phyloP scores from a whole-genome alignment of 1,140 invertebrate genomes.

The Aphaenogaster rudis region DNA sequence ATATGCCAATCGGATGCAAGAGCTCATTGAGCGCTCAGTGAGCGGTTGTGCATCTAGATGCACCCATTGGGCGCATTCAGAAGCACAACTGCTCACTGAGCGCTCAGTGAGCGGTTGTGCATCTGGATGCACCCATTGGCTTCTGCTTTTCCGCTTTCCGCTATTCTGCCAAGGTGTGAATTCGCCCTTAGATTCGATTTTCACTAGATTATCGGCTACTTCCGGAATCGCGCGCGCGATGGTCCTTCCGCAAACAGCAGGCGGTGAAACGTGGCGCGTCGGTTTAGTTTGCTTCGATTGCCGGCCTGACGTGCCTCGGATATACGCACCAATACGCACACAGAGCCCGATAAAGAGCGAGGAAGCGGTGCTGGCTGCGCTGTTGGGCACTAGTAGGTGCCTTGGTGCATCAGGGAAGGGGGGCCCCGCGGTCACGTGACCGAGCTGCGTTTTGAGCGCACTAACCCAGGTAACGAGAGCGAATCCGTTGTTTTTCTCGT shows the following conservation, averaged over 20 bases:
- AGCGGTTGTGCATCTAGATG: too few relatives aligned
- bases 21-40: too few relatives aligned
- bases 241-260: background rate
- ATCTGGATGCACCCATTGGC: too few relatives aligned
- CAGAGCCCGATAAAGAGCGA: slow-evolving; percentile 63
- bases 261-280: background rate
- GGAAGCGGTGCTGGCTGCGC: slow-evolving; percentile 64
- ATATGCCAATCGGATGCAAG: too few relatives aligned
- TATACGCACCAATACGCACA: background rate
- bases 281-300: slow-evolving; percentile 21
- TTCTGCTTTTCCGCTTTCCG: too few relatives aligned
- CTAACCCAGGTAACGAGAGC: slow-evolving; percentile 82
- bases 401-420: slow-evolving; percentile 60
- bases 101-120: too few relatives aligned
- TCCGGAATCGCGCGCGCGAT: background rate
- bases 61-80: too few relatives aligned
- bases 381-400: slow-evolving; percentile 50
- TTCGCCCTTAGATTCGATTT: background rate
- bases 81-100: too few relatives aligned
- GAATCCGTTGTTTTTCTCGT: slow-evolving; percentile 84
- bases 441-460: slow-evolving; percentile 85
- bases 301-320: background rate
- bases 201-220: background rate
- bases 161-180: too few relatives aligned
- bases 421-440: slow-evolving; percentile 84